Percentiles rank a stretch among this genome's conserved stretches.
Evolutionary conservation across 1,140 invertebrate species (phyloP).

Genomic region (Xylocopa sonorina): DNA sequence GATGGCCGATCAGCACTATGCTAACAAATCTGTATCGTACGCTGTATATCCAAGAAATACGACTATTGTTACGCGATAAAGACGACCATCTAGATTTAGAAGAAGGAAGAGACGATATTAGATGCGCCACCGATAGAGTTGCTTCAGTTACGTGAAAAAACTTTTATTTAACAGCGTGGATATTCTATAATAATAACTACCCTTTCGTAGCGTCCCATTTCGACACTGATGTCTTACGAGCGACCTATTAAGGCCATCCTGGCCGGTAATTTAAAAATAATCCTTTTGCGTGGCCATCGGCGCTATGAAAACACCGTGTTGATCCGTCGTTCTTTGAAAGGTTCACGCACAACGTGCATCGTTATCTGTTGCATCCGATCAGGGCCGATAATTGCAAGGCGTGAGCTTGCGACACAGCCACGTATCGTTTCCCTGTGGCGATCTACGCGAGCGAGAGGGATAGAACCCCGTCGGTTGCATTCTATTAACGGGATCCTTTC

Average conservation of each 20-base stretch:
- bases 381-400: conserved; percentile 32
- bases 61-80: neutral
- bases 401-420: neutral
- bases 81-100: neutral
- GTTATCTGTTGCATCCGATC: conserved; percentile 22
- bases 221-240: neutral
- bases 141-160: too few species aligned
- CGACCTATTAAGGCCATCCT: conserved; percentile 38
- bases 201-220: neutral
- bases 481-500: conserved; percentile 64
- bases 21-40: neutral
- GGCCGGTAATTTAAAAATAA: conserved; percentile 41
- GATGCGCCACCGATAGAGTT: too few species aligned
- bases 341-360: conserved; percentile 38
- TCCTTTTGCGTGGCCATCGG: conserved; percentile 22
- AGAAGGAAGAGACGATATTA: too few species aligned
- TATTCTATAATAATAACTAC: neutral
- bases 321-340: conserved; percentile 36
- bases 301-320: conserved; percentile 31
- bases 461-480: conserved; percentile 26
- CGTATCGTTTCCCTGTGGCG: neutral
- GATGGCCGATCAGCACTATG: neutral
- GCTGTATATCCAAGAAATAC: neutral
- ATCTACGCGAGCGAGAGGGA: neutral
- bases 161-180: too few species aligned